Evolutionary conservation across 2,797 vertebrate species (phyloP).

Genomic region (Orientallactaga sibirica): DNA sequence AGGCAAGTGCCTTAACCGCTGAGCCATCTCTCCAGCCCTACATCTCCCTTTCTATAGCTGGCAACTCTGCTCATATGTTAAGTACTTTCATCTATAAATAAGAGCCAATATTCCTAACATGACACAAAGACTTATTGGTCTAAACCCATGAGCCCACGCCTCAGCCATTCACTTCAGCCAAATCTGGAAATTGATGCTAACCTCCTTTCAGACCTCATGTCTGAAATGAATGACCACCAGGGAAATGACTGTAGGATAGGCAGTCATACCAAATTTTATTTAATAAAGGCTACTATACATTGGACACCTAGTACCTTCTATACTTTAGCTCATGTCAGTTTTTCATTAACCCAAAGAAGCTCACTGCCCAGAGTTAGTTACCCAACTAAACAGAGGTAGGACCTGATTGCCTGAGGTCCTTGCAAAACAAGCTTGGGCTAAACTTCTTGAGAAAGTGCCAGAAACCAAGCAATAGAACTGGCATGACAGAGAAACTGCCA

Average conservation of each 20-base stretch:
- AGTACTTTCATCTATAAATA: background rate
- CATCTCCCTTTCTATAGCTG: background rate
- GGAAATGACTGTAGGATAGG: background rate
- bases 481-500: background rate
- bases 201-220: constrained; percentile 38
- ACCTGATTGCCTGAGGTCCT: background rate
- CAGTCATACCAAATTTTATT: background rate
- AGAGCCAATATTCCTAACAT: background rate
- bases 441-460: background rate
- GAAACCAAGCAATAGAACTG: background rate
- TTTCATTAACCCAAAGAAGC: constrained; percentile 42
- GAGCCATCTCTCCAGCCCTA: no score
- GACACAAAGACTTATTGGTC: background rate
- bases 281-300: background rate
- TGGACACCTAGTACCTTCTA: background rate
- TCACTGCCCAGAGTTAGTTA: background rate
- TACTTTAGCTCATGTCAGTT: background rate
- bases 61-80: background rate
- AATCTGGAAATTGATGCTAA: background rate
- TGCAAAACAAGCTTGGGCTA: background rate
- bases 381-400: background rate
- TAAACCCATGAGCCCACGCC: background rate
- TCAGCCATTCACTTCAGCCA: background rate
- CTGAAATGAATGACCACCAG: background rate
- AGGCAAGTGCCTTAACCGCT: background rate